These are phyloP conservation scores for Schrankia costaestrigalis DNA, from an alignment of 2,888 invertebrate species.

Conservation along the genomic window DNA sequence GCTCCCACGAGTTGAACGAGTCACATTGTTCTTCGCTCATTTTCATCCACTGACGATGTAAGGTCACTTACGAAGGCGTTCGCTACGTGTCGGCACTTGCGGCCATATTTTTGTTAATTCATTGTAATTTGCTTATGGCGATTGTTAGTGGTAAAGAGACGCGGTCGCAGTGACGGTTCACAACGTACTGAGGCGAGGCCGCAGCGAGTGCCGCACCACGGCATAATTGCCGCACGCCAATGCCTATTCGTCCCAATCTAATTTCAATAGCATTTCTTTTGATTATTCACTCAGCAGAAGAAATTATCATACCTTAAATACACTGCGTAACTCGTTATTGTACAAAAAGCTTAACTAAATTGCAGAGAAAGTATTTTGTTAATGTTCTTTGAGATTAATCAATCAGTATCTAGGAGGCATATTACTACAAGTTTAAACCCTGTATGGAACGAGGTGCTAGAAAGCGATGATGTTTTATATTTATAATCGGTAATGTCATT, in stretches of 20 bases:
- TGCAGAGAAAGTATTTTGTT: conserved; percentile 60
- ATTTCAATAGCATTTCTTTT: conserved; percentile 68
- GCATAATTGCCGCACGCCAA: conserved; percentile 58
- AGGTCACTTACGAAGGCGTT: conserved; percentile 47
- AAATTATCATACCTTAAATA: conserved; percentile 59
- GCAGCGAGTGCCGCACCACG: conserved; percentile 40
- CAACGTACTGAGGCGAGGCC: conserved; percentile 43
- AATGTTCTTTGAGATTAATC: no score
- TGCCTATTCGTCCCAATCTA: conserved; percentile 59
- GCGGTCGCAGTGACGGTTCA: conserved; percentile 31
- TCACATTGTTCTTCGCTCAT: conserved; percentile 74
- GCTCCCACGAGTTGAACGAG: conserved; percentile 75
- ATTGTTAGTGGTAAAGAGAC: conserved; percentile 24
- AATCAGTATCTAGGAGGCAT: no score
- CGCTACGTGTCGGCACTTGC: conserved; percentile 42
- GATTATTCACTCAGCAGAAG: conserved; percentile 57
- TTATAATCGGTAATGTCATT: conserved; percentile 27
- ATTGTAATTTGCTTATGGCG: conserved; percentile 29
- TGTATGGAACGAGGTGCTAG: conserved; percentile 35
- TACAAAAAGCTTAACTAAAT: conserved; percentile 48
- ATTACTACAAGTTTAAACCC: no score
- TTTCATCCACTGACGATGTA: conserved; percentile 41
- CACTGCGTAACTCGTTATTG: conserved; percentile 39
- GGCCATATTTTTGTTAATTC: conserved; percentile 51
- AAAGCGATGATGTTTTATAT: conserved; percentile 24